Evolutionary conservation across 2,797 vertebrate genomes (phyloP).

Genomic region (Clangula hyemalis): DNA sequence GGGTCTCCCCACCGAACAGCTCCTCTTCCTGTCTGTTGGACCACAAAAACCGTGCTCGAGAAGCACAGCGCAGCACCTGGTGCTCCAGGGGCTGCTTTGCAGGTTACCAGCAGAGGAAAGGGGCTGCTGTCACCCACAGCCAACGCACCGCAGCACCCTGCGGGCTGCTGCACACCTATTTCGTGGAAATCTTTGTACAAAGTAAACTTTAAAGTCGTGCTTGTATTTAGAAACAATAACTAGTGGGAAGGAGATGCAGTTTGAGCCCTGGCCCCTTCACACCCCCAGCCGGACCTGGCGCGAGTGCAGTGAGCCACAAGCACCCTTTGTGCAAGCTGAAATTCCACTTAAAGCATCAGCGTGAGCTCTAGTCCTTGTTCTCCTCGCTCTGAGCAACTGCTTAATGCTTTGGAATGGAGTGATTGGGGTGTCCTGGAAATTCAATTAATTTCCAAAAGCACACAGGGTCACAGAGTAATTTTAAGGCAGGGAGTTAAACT

Average conservation of each 20-base stretch:
- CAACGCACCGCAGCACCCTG: not conserved
- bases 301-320: not conserved
- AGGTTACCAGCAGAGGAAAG: constrained; percentile 19
- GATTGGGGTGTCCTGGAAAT: not conserved
- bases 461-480: not conserved
- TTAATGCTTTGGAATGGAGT: not conserved
- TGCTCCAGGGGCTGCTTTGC: not conserved
- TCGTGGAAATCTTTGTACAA: rapidly evolving
- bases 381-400: not conserved
- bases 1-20: not conserved
- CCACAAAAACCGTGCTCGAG: constrained; percentile 58
- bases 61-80: constrained; percentile 51
- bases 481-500: not conserved
- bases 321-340: not conserved
- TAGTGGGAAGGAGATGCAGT: not conserved
- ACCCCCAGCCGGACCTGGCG: not conserved
- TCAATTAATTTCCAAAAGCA: not conserved
- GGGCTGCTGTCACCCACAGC: not conserved
- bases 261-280: rapidly evolving
- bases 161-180: not conserved
- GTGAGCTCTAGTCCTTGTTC: rapidly evolving
- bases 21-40: constrained; percentile 73
- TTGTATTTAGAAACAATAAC: not conserved
- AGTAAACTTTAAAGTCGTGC: not conserved
- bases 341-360: not conserved